phyloP scores from a whole-genome alignment of 2,888 invertebrate genomes.

The Allacma fusca region DNA sequence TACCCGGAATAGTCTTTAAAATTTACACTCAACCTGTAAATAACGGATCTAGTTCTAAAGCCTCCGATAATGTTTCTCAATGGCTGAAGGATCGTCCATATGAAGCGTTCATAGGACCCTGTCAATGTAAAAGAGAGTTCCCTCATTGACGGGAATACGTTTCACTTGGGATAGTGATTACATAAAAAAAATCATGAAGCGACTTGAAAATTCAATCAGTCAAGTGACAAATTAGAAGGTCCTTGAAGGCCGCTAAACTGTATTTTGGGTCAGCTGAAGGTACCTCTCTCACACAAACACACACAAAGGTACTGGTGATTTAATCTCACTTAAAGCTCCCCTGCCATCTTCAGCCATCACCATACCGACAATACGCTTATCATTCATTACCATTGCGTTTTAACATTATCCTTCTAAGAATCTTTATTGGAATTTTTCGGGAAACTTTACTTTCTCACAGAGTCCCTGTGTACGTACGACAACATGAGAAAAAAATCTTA shows the following conservation, averaged over 20 bases:
- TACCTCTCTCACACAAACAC: not conserved
- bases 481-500: too few relatives aligned
- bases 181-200: not conserved
- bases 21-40: not conserved
- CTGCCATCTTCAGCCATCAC: not conserved
- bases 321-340: not conserved
- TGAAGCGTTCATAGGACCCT: not conserved
- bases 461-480: too few relatives aligned
- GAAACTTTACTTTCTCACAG: too few relatives aligned
- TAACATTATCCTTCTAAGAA: conserved; percentile 2
- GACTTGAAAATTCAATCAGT: conserved; percentile 12
- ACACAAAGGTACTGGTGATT: not conserved
- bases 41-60: not conserved
- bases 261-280: not conserved
- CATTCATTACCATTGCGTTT: not conserved
- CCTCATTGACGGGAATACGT: not conserved
- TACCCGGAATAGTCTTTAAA: not conserved
- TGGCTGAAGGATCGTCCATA: not conserved
- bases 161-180: too few relatives aligned
- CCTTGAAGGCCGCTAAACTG: conserved; percentile 9
- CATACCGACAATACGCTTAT: not conserved
- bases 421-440: not conserved
- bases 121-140: not conserved
- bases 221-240: conserved; percentile 16
- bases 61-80: not conserved